Percentiles rank a stretch among this genome's conserved stretches.
Conservation (phyloP, 2,113 vertebrate genomes). For the Podarcis raffonei region DNA sequence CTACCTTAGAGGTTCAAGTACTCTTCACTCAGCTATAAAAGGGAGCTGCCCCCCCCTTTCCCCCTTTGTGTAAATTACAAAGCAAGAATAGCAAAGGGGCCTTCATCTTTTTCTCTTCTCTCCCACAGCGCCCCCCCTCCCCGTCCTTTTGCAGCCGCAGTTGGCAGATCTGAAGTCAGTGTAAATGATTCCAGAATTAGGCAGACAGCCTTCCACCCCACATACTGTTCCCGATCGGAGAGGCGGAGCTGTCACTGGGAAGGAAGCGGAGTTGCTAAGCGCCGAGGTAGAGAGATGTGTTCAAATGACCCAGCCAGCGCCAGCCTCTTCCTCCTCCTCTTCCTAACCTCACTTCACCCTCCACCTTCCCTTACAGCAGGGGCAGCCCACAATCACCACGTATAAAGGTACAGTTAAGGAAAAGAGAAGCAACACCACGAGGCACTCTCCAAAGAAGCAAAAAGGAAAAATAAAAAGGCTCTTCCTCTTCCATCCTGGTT, state of each 20-base stretch:
- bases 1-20: neutral
- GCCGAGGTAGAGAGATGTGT: neutral
- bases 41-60: neutral
- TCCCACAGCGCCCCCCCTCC: no score
- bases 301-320: neutral
- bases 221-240: neutral
- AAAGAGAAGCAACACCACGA: no score
- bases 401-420: no score
- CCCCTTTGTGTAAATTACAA: neutral
- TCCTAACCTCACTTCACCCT: neutral
- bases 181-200: constrained; percentile 5
- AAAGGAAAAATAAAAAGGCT: no score
- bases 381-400: neutral
- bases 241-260: neutral
- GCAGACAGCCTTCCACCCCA: neutral
- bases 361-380: neutral
- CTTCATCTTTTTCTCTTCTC: neutral
- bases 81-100: neutral
- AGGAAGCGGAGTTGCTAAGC: neutral
- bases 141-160: neutral
- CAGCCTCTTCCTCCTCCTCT: neutral
- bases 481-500: no score
- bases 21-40: neutral
- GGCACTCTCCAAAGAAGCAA: neutral
- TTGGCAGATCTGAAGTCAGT: constrained; percentile 2